These are phyloP conservation scores for Rattus norvegicus DNA, from an alignment of 2,113 vertebrate genomes.

Conservation along the genomic window GRCr8 NC_086020.1:177801001-177801500, in stretches of 20 bases:
- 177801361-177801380: no score
- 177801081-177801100: background rate
- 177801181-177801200: background rate
- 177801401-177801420: no score
- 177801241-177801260: background rate
- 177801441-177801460: no score
- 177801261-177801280: no score
- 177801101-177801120: background rate
- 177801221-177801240: background rate
- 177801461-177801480: no score
- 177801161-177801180: constrained; percentile 11
- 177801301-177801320: no score
- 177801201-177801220: background rate
- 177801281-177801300: no score
- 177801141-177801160: background rate
- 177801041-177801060: background rate
- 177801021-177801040: background rate
- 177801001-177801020: background rate
- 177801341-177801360: no score
- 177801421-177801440: no score
- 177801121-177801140: background rate
- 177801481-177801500: no score
- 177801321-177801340: background rate
- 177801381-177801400: no score
- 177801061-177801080: background rate